Percentiles rank a stretch among this genome's conserved stretches.
Evolutionary conservation across 2,797 vertebrate species (phyloP).

Genomic region (Lithobates pipiens): DNA sequence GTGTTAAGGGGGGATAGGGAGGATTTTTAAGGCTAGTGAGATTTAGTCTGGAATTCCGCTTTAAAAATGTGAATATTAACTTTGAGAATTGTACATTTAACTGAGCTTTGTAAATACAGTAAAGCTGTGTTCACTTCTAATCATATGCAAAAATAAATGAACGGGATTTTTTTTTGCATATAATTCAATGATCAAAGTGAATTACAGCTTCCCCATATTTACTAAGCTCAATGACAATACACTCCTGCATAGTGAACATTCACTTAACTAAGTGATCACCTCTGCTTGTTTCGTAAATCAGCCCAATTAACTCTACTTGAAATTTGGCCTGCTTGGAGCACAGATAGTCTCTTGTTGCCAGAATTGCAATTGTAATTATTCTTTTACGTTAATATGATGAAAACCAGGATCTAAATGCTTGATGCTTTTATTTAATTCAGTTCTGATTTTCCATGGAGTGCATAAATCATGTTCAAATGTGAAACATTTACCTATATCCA

Average conservation of each 20-base stretch:
- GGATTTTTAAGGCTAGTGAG: too few species aligned
- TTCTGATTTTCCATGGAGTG: slow-evolving; percentile 1
- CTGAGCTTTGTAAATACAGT: background rate
- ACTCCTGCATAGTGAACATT: too few species aligned
- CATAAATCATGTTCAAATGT: slow-evolving; percentile 10
- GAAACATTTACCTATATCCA: background rate
- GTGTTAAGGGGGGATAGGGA: too few species aligned
- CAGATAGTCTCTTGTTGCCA: background rate
- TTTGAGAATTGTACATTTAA: background rate
- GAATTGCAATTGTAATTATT: background rate
- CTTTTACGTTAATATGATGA: background rate
- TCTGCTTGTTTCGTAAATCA: background rate
- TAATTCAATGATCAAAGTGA: background rate
- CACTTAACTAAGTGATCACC: too few species aligned
- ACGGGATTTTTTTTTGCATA: background rate
- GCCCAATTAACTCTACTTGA: background rate
- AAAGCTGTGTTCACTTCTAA: background rate
- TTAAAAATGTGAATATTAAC: too few species aligned
- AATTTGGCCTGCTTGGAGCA: background rate
- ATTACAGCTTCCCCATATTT: too few species aligned
- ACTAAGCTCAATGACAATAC: too few species aligned
- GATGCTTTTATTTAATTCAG: background rate
- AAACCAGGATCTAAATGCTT: background rate
- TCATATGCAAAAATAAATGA: background rate
- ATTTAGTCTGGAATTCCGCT: too few species aligned